phyloP scores from a whole-genome alignment of 1,140 invertebrate genomes.

The Pararge aegeria region DNA sequence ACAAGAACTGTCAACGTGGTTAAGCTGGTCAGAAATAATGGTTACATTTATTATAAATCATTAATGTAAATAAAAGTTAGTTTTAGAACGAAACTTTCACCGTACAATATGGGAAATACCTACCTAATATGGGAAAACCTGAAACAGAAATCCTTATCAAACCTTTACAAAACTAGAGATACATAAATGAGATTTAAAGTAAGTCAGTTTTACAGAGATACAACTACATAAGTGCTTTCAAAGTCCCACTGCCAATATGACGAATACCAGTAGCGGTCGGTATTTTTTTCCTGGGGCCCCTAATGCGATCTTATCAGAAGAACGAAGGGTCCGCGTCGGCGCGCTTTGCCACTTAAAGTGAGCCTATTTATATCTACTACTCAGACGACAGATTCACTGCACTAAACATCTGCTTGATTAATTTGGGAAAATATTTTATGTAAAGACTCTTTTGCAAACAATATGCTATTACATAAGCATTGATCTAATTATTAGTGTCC shows the following conservation, averaged over 20 bases:
- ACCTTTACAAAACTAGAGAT: too few species aligned
- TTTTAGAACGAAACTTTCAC: too few species aligned
- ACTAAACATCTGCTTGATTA: constrained; percentile 50
- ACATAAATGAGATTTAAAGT: too few species aligned
- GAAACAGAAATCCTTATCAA: too few species aligned
- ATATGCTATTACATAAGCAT: background rate
- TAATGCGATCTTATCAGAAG: constrained; percentile 72
- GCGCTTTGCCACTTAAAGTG: constrained; percentile 70
- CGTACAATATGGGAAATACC: too few species aligned
- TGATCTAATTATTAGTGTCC: too few species aligned
- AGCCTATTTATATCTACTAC: constrained; percentile 64
- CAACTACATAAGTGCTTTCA: background rate
- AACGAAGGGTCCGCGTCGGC: constrained; percentile 59
- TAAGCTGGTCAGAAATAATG: too few species aligned
- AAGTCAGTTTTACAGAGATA: background rate
- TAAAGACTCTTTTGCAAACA: background rate
- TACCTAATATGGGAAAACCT: too few species aligned
- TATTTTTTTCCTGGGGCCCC: constrained; percentile 51
- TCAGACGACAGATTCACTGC: constrained; percentile 52
- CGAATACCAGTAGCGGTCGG: constrained; percentile 65
- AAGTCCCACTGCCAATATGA: constrained; percentile 37
- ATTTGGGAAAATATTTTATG: constrained; percentile 2
- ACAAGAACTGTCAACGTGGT: too few species aligned
- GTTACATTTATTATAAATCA: too few species aligned
- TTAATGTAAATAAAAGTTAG: too few species aligned